Evolutionary conservation across 2,888 invertebrate genomes (phyloP).

Genomic region (Chymomyza procnemis): DNA sequence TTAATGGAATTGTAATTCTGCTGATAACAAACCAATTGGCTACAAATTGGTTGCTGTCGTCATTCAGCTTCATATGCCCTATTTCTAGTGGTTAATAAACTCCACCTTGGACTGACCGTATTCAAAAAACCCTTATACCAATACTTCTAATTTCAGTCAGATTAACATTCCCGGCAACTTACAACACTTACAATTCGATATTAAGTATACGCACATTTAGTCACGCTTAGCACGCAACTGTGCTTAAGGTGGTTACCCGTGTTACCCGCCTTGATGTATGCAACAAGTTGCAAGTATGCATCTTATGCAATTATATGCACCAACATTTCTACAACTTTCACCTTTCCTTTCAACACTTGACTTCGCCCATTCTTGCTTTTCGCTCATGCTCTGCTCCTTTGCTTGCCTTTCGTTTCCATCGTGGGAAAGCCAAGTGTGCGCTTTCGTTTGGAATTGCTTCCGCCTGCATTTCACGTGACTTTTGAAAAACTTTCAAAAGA

Average conservation of each 20-base stretch:
- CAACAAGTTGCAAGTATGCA: conserved; percentile 46
- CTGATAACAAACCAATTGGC: too few relatives aligned
- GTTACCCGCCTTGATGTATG: conserved; percentile 22
- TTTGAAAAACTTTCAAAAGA: conserved; percentile 15
- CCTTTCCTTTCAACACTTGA: conserved; percentile 49
- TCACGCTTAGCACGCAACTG: conserved; percentile 40
- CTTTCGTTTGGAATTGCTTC: conserved; percentile 22
- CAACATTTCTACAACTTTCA: conserved; percentile 46
- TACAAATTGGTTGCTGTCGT: too few relatives aligned
- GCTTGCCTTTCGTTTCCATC: background rate
- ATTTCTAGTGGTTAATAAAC: too few relatives aligned
- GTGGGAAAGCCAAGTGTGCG: background rate
- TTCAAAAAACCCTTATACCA: too few relatives aligned
- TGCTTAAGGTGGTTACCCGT: conserved; percentile 5
- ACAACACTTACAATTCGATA: background rate
- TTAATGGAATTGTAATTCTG: too few relatives aligned
- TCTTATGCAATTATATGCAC: conserved; percentile 58
- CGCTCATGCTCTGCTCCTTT: background rate
- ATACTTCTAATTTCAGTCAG: background rate
- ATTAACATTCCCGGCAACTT: background rate
- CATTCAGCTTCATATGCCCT: too few relatives aligned
- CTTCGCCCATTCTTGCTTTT: conserved; percentile 20
- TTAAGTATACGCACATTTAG: background rate
- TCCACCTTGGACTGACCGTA: too few relatives aligned
- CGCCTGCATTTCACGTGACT: conserved; percentile 52